Evolutionary conservation across 2,113 vertebrate genomes (phyloP).

Genomic region (Syngnathus scovelli): DNA sequence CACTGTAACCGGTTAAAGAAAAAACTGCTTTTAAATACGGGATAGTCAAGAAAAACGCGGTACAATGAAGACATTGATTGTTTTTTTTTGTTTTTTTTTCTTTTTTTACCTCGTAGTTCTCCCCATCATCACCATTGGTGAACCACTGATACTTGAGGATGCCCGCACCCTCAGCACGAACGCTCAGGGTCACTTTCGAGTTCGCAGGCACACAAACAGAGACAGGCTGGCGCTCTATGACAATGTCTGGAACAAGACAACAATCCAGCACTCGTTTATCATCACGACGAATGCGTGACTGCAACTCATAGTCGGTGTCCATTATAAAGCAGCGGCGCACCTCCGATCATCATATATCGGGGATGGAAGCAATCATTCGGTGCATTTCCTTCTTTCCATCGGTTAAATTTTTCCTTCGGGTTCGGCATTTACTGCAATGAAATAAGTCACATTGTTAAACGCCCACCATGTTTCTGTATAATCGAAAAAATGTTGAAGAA

Average conservation of each 20-base stretch:
- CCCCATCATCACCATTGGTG: slow-evolving; percentile 26
- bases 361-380: slow-evolving; percentile 34
- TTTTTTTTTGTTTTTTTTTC: no score
- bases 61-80: no score
- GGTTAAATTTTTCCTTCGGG: neutral
- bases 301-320: neutral
- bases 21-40: no score
- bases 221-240: slow-evolving; percentile 73
- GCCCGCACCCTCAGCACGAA: slow-evolving; percentile 66
- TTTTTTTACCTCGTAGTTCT: slow-evolving; percentile 61
- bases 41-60: no score
- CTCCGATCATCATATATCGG: slow-evolving; percentile 54
- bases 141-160: slow-evolving; percentile 81
- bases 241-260: slow-evolving; percentile 64
- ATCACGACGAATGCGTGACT: neutral
- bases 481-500: neutral
- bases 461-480: neutral
- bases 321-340: slow-evolving; percentile 28
- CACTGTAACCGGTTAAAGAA: no score
- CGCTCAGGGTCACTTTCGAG: slow-evolving; percentile 68
- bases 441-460: neutral
- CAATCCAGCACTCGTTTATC: neutral
- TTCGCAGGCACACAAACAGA: slow-evolving; percentile 72
- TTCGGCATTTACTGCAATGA: slow-evolving; percentile 13
- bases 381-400: slow-evolving; percentile 36